Conservation (phyloP, 1,140 invertebrate species). For the Drosophila biarmipes region DNA sequence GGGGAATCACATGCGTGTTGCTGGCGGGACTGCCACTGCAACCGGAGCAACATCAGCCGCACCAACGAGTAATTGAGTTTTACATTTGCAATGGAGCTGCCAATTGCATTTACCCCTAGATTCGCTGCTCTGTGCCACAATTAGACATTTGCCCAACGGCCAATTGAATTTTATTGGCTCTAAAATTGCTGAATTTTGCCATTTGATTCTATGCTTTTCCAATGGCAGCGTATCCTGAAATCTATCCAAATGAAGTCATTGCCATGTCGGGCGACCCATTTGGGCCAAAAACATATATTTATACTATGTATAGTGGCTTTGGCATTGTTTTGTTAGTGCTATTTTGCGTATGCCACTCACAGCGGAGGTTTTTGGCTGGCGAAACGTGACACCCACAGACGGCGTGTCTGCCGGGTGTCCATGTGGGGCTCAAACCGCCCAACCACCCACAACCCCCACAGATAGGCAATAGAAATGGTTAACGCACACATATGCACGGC, state of each 20-base stretch:
- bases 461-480: conserved; percentile 37
- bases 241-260: conserved; percentile 68
- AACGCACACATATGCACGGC: conserved; percentile 32
- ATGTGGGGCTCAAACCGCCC: neutral
- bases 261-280: conserved; percentile 35
- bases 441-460: conserved; percentile 9
- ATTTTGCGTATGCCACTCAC: conserved; percentile 65
- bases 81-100: conserved; percentile 26
- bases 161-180: conserved; percentile 52
- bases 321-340: conserved; percentile 28
- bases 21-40: conserved; percentile 16
- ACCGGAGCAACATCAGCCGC: conserved; percentile 20
- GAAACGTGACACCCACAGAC: conserved; percentile 66
- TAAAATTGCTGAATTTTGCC: conserved; percentile 6
- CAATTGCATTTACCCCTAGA: conserved; percentile 8
- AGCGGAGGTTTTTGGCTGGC: conserved; percentile 57
- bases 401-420: conserved; percentile 1
- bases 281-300: neutral
- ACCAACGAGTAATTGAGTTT: conserved; percentile 65
- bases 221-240: conserved; percentile 15
- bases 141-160: conserved; percentile 25
- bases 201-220: conserved; percentile 54
- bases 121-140: conserved; percentile 14
- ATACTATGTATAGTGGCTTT: conserved; percentile 23
- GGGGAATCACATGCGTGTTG: conserved; percentile 16